Evolutionary conservation across 2,888 invertebrate genomes (phyloP).

Genomic region (Cabera pusaria): DNA sequence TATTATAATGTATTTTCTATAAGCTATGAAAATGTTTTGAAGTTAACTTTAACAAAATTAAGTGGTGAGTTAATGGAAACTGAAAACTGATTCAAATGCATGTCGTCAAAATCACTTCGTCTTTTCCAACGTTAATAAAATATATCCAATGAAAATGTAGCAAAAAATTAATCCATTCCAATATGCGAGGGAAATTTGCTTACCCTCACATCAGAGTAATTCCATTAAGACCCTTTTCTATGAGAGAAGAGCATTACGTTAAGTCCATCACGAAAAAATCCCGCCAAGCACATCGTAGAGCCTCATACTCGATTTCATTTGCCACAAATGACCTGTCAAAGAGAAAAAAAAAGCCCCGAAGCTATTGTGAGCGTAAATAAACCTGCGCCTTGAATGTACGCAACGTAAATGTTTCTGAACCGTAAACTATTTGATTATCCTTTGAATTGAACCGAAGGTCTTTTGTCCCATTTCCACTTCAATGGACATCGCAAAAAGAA

Average conservation of each 20-base stretch:
- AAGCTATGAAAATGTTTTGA: no score
- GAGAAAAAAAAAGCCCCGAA: slow-evolving; percentile 33
- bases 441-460: slow-evolving; percentile 58
- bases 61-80: no score
- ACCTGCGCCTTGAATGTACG: slow-evolving; percentile 43
- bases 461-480: slow-evolving; percentile 56
- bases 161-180: background rate
- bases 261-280: slow-evolving; percentile 19
- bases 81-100: no score
- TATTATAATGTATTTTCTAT: no score
- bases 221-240: slow-evolving; percentile 15
- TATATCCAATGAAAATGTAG: background rate
- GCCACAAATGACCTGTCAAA: slow-evolving; percentile 53
- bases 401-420: slow-evolving; percentile 51
- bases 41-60: no score
- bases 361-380: slow-evolving; percentile 53
- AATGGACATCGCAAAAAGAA: slow-evolving; percentile 48
- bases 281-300: slow-evolving; percentile 19
- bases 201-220: slow-evolving; percentile 6
- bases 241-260: slow-evolving; percentile 8
- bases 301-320: slow-evolving; percentile 42
- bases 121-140: no score
- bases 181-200: slow-evolving; percentile 9
- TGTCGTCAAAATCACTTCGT: no score
- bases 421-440: slow-evolving; percentile 69